These are phyloP conservation scores for Clarias magur DNA, from an alignment of 2,113 vertebrate genomes.

Conservation along the genomic window DNA sequence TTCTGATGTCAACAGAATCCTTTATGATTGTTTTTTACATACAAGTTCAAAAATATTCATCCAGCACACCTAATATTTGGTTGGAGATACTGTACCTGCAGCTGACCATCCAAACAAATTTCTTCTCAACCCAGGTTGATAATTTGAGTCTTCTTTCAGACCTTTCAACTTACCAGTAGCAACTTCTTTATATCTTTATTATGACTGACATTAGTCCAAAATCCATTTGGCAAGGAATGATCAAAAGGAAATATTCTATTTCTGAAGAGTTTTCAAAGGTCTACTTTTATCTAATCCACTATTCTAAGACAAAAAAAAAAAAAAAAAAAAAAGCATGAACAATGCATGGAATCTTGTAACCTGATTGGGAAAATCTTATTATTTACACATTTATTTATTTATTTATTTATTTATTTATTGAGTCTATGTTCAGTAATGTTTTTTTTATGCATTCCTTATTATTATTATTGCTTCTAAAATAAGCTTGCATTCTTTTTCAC, in stretches of 20 bases:
- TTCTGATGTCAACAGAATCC: no score
- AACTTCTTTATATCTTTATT: neutral
- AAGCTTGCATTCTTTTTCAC: neutral
- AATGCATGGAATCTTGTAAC: neutral
- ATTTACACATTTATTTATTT: no score
- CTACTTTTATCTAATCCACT: neutral
- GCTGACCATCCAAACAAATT: no score
- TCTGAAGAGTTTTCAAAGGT: neutral
- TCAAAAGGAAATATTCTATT: neutral
- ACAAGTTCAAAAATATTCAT: no score
- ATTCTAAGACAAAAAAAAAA: neutral
- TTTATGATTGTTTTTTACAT: no score
- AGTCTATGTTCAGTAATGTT: neutral
- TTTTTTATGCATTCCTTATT: neutral
- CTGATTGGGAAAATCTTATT: neutral
- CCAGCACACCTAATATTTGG: no score
- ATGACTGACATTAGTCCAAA: neutral
- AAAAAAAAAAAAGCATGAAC: neutral
- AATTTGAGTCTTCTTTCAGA: no score
- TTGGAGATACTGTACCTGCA: no score
- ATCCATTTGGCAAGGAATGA: neutral
- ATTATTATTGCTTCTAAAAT: neutral
- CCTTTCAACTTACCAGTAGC: neutral
- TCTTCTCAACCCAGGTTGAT: no score
- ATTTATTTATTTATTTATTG: neutral